These are phyloP conservation scores for Buceros bicornis DNA, from an alignment of 2,797 vertebrate species.

Conservation along the genomic window DNA sequence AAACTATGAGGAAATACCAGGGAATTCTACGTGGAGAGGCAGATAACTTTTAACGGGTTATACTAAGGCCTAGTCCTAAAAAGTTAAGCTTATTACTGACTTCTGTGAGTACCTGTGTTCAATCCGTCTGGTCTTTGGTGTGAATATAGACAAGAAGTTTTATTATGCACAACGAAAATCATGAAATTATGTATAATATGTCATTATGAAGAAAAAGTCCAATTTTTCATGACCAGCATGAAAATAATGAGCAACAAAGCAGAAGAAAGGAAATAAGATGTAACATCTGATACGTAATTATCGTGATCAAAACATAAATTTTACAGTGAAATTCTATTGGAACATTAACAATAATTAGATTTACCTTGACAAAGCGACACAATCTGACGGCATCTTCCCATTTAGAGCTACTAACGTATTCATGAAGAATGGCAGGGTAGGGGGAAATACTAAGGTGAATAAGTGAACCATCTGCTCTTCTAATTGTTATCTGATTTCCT, in stretches of 20 bases:
- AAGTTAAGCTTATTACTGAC: neutral
- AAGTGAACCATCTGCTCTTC: conserved; percentile 91
- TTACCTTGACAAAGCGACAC: conserved; percentile 94
- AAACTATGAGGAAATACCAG: neutral
- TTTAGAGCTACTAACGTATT: conserved; percentile 82
- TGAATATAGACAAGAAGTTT: neutral
- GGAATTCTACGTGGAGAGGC: neutral
- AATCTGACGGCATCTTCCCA: conserved; percentile 93
- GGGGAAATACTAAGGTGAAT: conserved; percentile 87
- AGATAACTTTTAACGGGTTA: neutral
- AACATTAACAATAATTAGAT: neutral
- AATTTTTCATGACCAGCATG: neutral
- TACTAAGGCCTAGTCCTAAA: neutral
- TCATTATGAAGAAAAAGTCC: neutral
- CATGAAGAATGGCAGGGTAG: conserved; percentile 90
- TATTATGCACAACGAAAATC: neutral
- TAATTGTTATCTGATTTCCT: conserved; percentile 87
- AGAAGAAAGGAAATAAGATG: neutral
- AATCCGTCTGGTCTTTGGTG: neutral
- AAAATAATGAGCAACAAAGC: neutral
- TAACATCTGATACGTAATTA: neutral
- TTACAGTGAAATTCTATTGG: neutral
- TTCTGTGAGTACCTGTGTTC: neutral
- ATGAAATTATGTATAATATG: too few species aligned
- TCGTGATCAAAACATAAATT: neutral